These are phyloP conservation scores for Varanus komodoensis DNA, from an alignment of 2,113 vertebrate genomes.

Conservation along the genomic window DNA sequence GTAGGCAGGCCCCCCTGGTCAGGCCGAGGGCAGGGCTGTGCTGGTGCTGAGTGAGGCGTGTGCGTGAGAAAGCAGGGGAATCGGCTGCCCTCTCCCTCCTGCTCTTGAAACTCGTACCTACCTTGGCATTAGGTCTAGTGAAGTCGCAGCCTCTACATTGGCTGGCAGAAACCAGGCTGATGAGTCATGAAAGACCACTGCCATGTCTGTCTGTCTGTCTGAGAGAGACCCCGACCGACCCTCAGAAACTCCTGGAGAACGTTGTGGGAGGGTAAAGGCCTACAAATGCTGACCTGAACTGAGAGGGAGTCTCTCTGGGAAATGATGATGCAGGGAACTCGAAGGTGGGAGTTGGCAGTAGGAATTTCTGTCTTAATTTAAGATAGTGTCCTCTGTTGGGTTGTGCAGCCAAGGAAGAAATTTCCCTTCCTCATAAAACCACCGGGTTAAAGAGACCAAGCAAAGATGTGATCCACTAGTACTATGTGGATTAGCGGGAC, in stretches of 20 bases:
- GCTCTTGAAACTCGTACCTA: too few relatives aligned
- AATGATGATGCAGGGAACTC: not conserved
- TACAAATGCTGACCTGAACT: not conserved
- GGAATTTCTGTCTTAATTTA: not conserved
- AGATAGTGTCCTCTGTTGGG: too few relatives aligned
- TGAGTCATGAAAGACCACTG: slow-evolving; percentile 66
- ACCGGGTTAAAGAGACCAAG: not conserved
- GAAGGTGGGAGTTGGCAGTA: not conserved
- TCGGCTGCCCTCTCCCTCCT: not conserved
- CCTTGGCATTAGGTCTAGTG: slow-evolving; percentile 43
- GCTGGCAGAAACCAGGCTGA: slow-evolving; percentile 59
- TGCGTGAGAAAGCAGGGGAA: not conserved
- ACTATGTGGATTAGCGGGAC: not conserved
- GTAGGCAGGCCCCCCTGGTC: too few relatives aligned
- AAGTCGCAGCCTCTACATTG: slow-evolving; percentile 62
- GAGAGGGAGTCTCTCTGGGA: not conserved
- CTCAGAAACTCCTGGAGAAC: slow-evolving; percentile 6
- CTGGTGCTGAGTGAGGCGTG: not conserved
- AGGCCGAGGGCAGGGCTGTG: not conserved
- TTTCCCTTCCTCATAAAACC: not conserved
- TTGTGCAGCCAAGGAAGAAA: not conserved
- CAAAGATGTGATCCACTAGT: not conserved
- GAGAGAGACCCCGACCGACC: too few relatives aligned
- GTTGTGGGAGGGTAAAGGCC: not conserved
- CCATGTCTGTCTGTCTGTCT: slow-evolving; percentile 31